Percentiles rank a stretch among this genome's conserved stretches.
Conservation (phyloP, 1,140 invertebrate species). For the Heliconius hermathena region DNA sequence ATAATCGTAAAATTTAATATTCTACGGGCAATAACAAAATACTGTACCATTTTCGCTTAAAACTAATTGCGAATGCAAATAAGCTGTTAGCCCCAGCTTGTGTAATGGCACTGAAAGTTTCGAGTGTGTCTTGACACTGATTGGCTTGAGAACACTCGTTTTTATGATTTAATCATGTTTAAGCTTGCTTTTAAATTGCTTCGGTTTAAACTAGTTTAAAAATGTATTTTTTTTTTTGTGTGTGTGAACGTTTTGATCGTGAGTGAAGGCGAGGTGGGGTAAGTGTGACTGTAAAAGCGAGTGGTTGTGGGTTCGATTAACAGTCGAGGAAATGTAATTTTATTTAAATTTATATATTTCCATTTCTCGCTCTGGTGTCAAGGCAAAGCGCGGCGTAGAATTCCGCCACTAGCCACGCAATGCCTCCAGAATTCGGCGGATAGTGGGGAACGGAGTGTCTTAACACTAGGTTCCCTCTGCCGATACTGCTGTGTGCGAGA, state of each 20-base stretch:
- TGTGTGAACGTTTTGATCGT: background rate
- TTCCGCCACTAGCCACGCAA: too few relatives aligned
- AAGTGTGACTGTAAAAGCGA: too few relatives aligned
- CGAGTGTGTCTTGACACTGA: conserved; percentile 39
- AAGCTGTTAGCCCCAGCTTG: conserved; percentile 41
- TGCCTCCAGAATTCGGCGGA: too few relatives aligned
- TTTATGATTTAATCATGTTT: conserved; percentile 27
- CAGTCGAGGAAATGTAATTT: too few relatives aligned
- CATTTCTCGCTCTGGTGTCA: too few relatives aligned
- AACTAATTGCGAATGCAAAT: conserved; percentile 53
- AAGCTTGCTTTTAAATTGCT: conserved; percentile 22
- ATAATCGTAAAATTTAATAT: conserved; percentile 33
- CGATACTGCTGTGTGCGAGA: too few relatives aligned
- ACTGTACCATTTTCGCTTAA: conserved; percentile 30
- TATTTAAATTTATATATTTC: too few relatives aligned
- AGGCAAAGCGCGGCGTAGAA: too few relatives aligned
- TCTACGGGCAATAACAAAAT: conserved; percentile 26
- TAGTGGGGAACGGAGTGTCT: too few relatives aligned
- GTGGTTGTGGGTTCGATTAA: too few relatives aligned
- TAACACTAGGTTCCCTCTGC: too few relatives aligned
- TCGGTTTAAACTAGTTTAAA: background rate
- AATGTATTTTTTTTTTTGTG: background rate
- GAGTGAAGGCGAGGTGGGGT: too few relatives aligned
- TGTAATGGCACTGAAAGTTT: conserved; percentile 36
- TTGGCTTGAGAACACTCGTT: conserved; percentile 31